These are phyloP conservation scores for Bufotes viridis DNA, from an alignment of 2,797 vertebrate species.

Conservation along the genomic window DNA sequence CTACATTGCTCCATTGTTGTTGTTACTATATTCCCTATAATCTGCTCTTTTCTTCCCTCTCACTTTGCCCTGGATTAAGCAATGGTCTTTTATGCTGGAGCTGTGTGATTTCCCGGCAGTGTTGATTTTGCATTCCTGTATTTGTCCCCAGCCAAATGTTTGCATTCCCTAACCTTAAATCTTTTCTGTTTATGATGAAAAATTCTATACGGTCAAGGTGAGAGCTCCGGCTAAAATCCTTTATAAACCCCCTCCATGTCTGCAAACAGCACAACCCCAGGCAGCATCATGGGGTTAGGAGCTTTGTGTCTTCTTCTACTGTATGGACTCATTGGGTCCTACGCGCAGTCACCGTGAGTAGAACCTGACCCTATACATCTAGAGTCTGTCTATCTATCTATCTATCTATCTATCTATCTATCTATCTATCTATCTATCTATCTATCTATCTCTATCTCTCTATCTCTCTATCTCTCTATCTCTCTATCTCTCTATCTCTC, in stretches of 20 bases:
- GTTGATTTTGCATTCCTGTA: not conserved
- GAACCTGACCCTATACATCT: too few relatives aligned
- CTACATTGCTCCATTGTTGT: not conserved
- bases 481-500: too few relatives aligned
- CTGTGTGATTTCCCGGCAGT: not conserved
- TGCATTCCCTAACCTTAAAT: slow-evolving; percentile 5
- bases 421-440: too few relatives aligned
- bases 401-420: too few relatives aligned
- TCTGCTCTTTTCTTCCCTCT: not conserved
- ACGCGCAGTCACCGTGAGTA: too few relatives aligned
- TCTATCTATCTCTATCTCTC: too few relatives aligned
- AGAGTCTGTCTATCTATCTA: not conserved
- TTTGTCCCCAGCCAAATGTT: not conserved
- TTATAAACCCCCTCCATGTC: too few relatives aligned
- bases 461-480: too few relatives aligned
- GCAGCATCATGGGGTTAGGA: too few relatives aligned
- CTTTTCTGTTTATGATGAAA: slow-evolving; percentile 27
- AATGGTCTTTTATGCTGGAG: not conserved
- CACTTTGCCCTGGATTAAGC: not conserved
- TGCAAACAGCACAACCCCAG: too few relatives aligned
- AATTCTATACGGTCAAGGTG: not conserved
- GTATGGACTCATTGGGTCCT: too few relatives aligned
- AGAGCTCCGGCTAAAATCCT: not conserved
- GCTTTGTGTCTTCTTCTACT: too few relatives aligned
- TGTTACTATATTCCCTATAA: not conserved